Conservation (phyloP, 2,888 invertebrate species). For the Drosophila histrio region DNA sequence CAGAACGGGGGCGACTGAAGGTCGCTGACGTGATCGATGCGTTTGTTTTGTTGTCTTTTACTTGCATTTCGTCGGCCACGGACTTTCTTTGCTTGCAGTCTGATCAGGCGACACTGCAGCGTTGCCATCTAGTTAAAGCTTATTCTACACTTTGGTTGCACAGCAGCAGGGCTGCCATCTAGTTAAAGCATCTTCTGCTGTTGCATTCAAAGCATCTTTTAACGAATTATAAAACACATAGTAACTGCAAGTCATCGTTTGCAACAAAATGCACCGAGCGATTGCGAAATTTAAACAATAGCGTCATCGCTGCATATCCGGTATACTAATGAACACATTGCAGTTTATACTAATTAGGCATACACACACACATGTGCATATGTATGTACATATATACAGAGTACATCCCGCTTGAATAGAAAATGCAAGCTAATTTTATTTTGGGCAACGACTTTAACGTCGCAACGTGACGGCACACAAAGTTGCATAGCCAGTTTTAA, state of each 20-base stretch:
- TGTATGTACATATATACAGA: slow-evolving; percentile 6
- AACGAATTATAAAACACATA: slow-evolving; percentile 21
- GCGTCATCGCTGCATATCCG: slow-evolving; percentile 75
- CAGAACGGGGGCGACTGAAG: slow-evolving; percentile 42
- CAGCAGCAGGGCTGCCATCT: slow-evolving; percentile 22
- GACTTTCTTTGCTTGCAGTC: slow-evolving; percentile 35
- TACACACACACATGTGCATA: slow-evolving; percentile 13
- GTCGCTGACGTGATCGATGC: slow-evolving; percentile 64
- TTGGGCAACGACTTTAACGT: slow-evolving; percentile 28
- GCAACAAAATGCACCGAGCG: neutral
- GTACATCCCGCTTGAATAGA: slow-evolving; percentile 37
- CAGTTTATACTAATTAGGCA: slow-evolving; percentile 70
- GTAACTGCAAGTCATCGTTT: slow-evolving; percentile 37
- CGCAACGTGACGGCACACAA: slow-evolving; percentile 34
- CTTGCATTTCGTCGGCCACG: slow-evolving; percentile 31
- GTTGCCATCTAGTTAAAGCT: slow-evolving; percentile 2
- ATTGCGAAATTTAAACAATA: slow-evolving; percentile 66
- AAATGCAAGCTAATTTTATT: slow-evolving; percentile 48
- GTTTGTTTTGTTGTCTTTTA: slow-evolving; percentile 5
- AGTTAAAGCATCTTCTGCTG: neutral
- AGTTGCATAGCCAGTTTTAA: slow-evolving; percentile 74
- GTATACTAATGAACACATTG: slow-evolving; percentile 70
- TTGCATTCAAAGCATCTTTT: neutral
- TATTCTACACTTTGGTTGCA: neutral
- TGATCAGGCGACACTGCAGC: neutral